Evolutionary conservation across 2,113 vertebrate species (phyloP).

Genomic region (Podocnemis expansa): DNA sequence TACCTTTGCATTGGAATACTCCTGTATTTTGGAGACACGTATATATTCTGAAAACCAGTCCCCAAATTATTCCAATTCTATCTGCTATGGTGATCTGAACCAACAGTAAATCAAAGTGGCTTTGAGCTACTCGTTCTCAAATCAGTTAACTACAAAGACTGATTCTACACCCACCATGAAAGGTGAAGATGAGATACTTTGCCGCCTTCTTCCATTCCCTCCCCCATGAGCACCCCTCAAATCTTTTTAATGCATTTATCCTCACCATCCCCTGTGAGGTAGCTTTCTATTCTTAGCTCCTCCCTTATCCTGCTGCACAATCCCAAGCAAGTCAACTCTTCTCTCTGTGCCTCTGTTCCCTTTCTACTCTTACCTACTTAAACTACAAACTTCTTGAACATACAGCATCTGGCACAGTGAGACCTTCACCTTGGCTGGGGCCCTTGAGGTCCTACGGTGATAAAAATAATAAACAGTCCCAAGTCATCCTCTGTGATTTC

Average conservation of each 20-base stretch:
- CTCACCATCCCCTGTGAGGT: neutral
- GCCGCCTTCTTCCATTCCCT: neutral
- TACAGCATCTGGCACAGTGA: neutral
- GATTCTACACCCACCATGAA: conserved; percentile 19
- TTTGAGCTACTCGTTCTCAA: neutral
- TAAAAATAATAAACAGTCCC: neutral
- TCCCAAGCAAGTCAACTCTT: neutral
- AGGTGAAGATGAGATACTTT: conserved; percentile 13
- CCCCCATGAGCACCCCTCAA: neutral
- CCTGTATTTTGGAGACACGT: neutral
- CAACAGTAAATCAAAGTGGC: conserved; percentile 18
- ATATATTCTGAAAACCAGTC: neutral
- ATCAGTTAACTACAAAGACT: conserved; percentile 26
- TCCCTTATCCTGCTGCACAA: neutral
- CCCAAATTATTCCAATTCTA: neutral
- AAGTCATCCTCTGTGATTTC: neutral
- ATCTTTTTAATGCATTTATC: neutral
- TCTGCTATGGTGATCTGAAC: conserved; percentile 45
- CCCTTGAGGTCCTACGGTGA: neutral
- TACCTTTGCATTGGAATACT: neutral
- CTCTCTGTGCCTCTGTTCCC: neutral
- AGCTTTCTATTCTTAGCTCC: neutral
- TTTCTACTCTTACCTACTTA: neutral
- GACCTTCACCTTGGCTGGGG: neutral
- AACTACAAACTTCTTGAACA: neutral